Evolutionary conservation across 2,888 invertebrate species (phyloP), one percentile per base, ranked within the genome.

Genomic region (Mimumesa dahlbomi): DNA sequence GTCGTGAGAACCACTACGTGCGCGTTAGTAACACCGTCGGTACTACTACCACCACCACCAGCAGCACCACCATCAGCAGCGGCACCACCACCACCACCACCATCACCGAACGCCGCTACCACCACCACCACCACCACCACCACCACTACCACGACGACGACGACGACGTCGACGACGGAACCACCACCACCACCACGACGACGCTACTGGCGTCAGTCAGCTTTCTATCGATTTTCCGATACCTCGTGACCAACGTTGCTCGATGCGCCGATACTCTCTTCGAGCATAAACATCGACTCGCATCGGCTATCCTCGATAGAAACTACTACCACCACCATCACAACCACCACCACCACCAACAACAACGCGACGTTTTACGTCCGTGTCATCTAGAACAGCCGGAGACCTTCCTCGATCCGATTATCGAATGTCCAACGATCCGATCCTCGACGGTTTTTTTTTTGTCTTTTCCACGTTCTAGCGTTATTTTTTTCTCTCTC

Each of bases 201-300:
- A 53, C 69, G 19, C 61, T 46, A 38, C 79, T 78, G 79, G 85
- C 87, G 86, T 85, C 83, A 83, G 82, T 83, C 84, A 75, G 83
- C 83, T 82, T 83, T 82, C 84, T 88, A 88, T 88, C 88, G 88
- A 88, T 88, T 88, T 88, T 88, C 87, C 88, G 83, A 88, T 88
- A 88, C 85, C 87, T 84, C 85, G 88, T 87, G 86, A 86, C 87
- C 85, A 81, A 81, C 79, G 85, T 82, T 79, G 85, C 81, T 87
- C 87, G 87, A 87, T 87, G 87, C 83, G 82, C 82, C 85, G 80
- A 83, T 84, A 84, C 76, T n/a, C n/a, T n/a, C n/a, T 77, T 77
- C 75, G 81, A 77, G 79, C 76, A 83, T 82, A 84, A 85, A 82
- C 83, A 84, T 82, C 82, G 82, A 82, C 84, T 80, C 74, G 75